phyloP scores from a whole-genome alignment of 2,888 invertebrate genomes.

The Graphium colonna region DNA sequence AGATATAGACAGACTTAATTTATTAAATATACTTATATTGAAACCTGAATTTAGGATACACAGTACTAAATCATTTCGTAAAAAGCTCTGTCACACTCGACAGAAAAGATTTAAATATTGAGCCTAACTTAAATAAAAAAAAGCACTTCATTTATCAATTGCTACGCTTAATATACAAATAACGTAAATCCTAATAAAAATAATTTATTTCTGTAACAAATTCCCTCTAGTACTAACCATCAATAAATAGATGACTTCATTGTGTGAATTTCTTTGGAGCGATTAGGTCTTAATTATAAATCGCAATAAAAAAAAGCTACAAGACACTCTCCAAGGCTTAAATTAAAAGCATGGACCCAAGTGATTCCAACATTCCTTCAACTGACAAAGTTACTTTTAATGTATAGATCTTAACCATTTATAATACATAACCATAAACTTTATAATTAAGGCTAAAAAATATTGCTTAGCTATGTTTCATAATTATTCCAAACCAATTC shows the following conservation, averaged over 20 bases:
- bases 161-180: constrained; percentile 71
- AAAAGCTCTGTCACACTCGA: constrained; percentile 43
- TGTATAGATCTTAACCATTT: constrained; percentile 20
- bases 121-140: constrained; percentile 62
- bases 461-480: constrained; percentile 58
- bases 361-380: neutral
- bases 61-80: constrained; percentile 54
- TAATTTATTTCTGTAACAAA: constrained; percentile 72
- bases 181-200: constrained; percentile 63
- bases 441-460: constrained; percentile 34
- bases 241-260: constrained; percentile 75
- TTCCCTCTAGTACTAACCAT: constrained; percentile 63
- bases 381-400: neutral
- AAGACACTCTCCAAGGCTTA: neutral
- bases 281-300: constrained; percentile 27
- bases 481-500: constrained; percentile 42
- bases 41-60: constrained; percentile 56
- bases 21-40: constrained; percentile 71
- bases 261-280: constrained; percentile 62
- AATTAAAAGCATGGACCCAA: constrained; percentile 1
- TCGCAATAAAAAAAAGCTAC: neutral
- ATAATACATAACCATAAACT: no score
- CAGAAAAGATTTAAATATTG: constrained; percentile 43
- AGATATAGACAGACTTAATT: constrained; percentile 53
- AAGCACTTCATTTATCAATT: constrained; percentile 59